A percentile compares a stretch with the other conserved stretches of the same genome.
Evolutionary conservation across 2,113 vertebrate genomes (phyloP).

Genomic region (Zapus hudsonius): DNA sequence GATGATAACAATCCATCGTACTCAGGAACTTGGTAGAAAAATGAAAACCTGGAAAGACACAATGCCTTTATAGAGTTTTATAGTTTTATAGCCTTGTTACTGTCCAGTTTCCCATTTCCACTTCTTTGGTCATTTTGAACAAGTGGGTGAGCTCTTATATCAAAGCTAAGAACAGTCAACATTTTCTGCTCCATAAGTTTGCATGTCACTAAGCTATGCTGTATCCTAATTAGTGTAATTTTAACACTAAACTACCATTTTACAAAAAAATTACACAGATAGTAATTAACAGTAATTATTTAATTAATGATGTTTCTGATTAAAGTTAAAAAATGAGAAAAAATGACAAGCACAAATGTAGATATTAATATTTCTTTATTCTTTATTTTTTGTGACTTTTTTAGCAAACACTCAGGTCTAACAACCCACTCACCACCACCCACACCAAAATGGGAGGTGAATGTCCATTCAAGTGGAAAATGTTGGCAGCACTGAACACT

Average conservation of each 20-base stretch:
- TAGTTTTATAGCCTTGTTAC: neutral
- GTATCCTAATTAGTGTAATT: constrained; percentile 88
- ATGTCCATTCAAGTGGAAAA: constrained; percentile 78
- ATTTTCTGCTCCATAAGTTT: constrained; percentile 84
- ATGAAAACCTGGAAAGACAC: constrained; percentile 64
- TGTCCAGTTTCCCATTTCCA: neutral
- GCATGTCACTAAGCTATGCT: constrained; percentile 81
- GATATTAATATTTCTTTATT: constrained; percentile 15
- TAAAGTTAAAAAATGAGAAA: constrained; percentile 78
- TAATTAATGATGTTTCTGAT: constrained; percentile 81
- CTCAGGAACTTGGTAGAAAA: constrained; percentile 67
- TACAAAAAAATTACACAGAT: constrained; percentile 82
- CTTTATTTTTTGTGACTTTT: constrained; percentile 41
- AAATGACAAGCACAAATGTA: constrained; percentile 62
- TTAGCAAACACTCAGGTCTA: constrained; percentile 35
- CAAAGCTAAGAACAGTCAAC: constrained; percentile 84
- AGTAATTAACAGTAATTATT: constrained; percentile 87
- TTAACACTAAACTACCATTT: constrained; percentile 85
- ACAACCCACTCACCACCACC: constrained; percentile 46
- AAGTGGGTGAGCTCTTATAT: constrained; percentile 86
- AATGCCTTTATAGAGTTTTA: constrained; percentile 72
- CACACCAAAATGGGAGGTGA: constrained; percentile 50
- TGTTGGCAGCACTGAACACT: constrained; percentile 64
- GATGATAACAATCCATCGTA: constrained; percentile 47
- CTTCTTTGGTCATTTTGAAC: constrained; percentile 63